These are phyloP conservation scores for Carcharodon carcharias DNA, from an alignment of 2,797 vertebrate genomes.

Conservation along the genomic window DNA sequence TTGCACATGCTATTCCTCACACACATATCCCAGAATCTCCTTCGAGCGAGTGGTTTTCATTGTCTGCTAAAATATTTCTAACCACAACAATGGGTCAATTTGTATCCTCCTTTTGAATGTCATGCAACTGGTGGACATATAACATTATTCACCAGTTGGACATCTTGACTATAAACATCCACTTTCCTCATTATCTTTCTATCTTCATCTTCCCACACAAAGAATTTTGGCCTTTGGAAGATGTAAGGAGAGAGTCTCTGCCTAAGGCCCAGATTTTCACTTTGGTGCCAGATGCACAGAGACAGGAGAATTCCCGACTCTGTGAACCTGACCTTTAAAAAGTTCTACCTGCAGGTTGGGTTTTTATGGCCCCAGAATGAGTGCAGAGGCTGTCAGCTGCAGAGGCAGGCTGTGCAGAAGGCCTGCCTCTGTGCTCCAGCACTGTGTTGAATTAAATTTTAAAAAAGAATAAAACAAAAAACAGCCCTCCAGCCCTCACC, in stretches of 20 bases:
- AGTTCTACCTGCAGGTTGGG: too few relatives aligned
- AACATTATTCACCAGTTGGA: neutral
- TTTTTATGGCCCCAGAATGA: too few relatives aligned
- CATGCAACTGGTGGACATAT: neutral
- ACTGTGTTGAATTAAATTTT: too few relatives aligned
- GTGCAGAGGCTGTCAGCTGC: too few relatives aligned
- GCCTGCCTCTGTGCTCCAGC: too few relatives aligned
- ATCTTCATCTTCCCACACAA: neutral
- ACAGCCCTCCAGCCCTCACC: too few relatives aligned
- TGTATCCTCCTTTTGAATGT: neutral
- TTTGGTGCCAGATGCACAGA: too few relatives aligned
- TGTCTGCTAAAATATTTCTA: neutral
- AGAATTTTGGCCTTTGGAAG: neutral
- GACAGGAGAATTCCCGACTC: too few relatives aligned
- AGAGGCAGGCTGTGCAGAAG: too few relatives aligned
- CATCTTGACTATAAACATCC: neutral
- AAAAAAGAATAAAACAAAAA: too few relatives aligned
- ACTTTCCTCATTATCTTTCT: neutral
- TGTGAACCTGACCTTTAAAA: too few relatives aligned
- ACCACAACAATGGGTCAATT: neutral
- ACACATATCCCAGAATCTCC: neutral
- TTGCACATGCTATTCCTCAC: neutral
- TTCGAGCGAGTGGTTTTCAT: neutral
- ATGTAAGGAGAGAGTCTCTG: neutral
- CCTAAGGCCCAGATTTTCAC: too few relatives aligned